A percentile compares a stretch with the other conserved stretches of the same genome.
These are phyloP conservation scores for Ameiurus melas DNA, from an alignment of 2,113 vertebrate genomes.

Conservation along the genomic window DNA sequence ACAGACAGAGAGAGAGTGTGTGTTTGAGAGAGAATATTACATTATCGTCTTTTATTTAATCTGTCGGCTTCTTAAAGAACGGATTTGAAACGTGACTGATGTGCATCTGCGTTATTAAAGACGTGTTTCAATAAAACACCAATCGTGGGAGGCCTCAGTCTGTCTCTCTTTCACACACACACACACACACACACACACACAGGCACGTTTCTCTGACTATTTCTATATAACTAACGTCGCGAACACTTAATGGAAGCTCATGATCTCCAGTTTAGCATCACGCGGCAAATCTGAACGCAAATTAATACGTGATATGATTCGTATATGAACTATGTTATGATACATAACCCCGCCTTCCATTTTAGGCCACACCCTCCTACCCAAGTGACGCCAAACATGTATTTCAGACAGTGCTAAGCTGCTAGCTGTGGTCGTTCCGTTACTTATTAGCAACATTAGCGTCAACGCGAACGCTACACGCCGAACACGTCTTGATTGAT, in stretches of 20 bases:
- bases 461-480: neutral
- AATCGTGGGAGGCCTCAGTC: constrained; percentile 23
- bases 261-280: neutral
- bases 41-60: constrained; percentile 40
- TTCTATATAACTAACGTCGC: neutral
- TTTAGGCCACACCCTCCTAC: neutral
- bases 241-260: neutral
- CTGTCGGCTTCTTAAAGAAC: constrained; percentile 39
- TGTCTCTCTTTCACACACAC: neutral
- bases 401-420: neutral
- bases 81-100: constrained; percentile 34
- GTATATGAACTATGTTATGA: neutral
- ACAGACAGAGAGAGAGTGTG: neutral
- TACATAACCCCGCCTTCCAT: neutral
- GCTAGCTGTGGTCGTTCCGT: neutral
- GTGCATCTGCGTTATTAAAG: constrained; percentile 45
- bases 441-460: neutral
- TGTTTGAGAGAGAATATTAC: constrained; percentile 35
- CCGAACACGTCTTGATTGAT: neutral
- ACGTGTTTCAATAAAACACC: constrained; percentile 47
- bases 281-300: neutral
- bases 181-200: constrained; percentile 20
- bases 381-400: neutral
- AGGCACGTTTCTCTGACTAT: constrained; percentile 2
- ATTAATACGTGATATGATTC: neutral